Base-by-base conservation (phyloP, 2,113 vertebrate species). In the Gnathonemus echidnorhynchus region DNA sequence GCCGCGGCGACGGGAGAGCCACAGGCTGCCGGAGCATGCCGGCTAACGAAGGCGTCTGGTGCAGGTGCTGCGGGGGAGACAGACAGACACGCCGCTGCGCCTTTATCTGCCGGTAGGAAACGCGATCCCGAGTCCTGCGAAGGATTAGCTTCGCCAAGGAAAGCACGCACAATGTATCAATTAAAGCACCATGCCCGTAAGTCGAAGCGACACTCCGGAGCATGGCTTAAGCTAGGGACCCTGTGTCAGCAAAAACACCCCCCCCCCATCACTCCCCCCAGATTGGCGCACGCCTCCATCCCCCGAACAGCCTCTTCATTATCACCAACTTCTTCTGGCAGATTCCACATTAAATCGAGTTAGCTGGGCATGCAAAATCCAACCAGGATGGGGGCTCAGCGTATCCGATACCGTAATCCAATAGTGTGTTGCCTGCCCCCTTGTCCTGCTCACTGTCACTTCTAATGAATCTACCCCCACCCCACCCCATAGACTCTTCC, bases 331-430 rank as follows among this genome's bases (percentile, higher is more conserved):
- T 91, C 39, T 91, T 92, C 86, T 91, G 66, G 83, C 90, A 90
- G 77, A 74, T 83, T 91, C 89, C 48, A 15, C 19, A 31, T 56
- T 74, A 92, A 92, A 93, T 90, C 27, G 85, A 90, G 84, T 93
- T 91, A 91, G 86, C 70, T 6, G 42, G 74, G 58, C 88, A 31
- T 89, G 52, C 53, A 74, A 53, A 84, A 84, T 88, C 88, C 83
- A 52, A 70, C 27, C 52, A 89, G 92, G 91, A 80, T 89, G 89
- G 11, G 84, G 90, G 90, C 90, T 92, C 92, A 93, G 92, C 91
- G 93, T 53, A 91, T 90, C 90, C 93, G 91, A 91, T 80, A 88
- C 24, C 53, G 27, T 91, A 92, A 93, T 92, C 91, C 90, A 92
- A 91, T 93, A 91, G 70, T 90, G 90, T 85, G 66, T 66, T 89